Evolutionary conservation across 2,113 vertebrate species (phyloP).

Genomic region (Psilopogon haemacephalus): DNA sequence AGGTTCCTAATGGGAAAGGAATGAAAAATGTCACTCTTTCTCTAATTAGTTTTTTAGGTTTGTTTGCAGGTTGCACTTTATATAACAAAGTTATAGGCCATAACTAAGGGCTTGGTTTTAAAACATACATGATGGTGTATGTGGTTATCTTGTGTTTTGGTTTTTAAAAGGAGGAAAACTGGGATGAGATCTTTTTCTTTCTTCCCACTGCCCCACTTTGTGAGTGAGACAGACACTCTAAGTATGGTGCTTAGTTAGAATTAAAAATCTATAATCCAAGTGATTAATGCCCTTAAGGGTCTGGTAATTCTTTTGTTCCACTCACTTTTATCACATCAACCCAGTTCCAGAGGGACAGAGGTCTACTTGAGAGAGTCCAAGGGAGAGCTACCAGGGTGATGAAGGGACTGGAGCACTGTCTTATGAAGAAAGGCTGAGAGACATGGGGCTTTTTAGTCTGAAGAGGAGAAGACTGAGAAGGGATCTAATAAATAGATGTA

Average conservation of each 20-base stretch:
- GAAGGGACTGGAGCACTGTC: too few relatives aligned
- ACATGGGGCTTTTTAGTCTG: too few relatives aligned
- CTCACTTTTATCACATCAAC: neutral
- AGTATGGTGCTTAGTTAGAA: neutral
- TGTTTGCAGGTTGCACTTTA: neutral
- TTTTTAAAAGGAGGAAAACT: neutral
- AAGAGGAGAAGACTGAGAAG: too few relatives aligned
- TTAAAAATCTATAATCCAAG: neutral
- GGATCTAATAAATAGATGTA: too few relatives aligned
- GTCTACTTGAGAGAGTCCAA: too few relatives aligned
- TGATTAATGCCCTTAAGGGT: neutral
- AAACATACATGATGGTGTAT: neutral
- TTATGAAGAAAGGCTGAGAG: too few relatives aligned
- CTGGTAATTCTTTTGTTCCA: neutral
- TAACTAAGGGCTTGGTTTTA: neutral
- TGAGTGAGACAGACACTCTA: neutral
- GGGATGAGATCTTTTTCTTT: neutral
- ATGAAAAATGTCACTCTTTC: neutral
- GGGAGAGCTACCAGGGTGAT: too few relatives aligned
- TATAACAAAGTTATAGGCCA: neutral
- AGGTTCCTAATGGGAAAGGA: neutral
- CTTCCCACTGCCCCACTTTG: fast-evolving
- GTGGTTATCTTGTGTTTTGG: neutral
- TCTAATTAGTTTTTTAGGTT: neutral
- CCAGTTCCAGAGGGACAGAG: too few relatives aligned